Evolutionary conservation across 1,140 invertebrate species (phyloP).

Genomic region (Diabrotica undecimpunctata): DNA sequence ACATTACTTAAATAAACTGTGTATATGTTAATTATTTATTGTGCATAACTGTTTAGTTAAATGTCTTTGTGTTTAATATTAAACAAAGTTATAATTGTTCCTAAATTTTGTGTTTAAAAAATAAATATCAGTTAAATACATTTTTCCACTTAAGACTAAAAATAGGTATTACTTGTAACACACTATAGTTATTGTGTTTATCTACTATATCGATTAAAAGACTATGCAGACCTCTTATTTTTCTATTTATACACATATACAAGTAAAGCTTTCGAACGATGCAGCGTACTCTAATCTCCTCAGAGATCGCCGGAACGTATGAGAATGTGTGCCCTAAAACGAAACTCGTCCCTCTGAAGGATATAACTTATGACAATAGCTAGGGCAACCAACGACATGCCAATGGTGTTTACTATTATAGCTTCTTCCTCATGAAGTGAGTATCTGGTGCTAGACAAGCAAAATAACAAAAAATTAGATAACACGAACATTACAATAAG

Average conservation of each 20-base stretch:
- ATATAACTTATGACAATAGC: conserved; percentile 62
- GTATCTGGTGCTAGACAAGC: conserved; percentile 54
- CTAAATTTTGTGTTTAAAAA: too few relatives aligned
- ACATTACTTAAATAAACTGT: too few relatives aligned
- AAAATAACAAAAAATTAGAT: conserved; percentile 15
- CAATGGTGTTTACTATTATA: conserved; percentile 73
- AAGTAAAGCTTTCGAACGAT: background rate
- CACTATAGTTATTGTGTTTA: too few relatives aligned
- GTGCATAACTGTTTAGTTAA: too few relatives aligned
- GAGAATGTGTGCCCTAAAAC: conserved; percentile 49
- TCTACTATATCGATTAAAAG: too few relatives aligned
- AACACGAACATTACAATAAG: too few relatives aligned
- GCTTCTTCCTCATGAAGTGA: conserved; percentile 61
- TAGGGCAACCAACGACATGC: conserved; percentile 67
- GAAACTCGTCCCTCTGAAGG: conserved; percentile 49
- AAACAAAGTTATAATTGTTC: too few relatives aligned
- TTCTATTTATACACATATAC: background rate
- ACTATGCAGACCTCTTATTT: background rate
- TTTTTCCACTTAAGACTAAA: too few relatives aligned
- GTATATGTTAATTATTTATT: too few relatives aligned
- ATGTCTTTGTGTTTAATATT: too few relatives aligned
- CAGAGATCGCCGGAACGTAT: conserved; percentile 50
- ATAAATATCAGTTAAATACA: too few relatives aligned
- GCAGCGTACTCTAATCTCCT: conserved; percentile 13
- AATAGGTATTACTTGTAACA: too few relatives aligned